Conservation (phyloP, 1,140 invertebrate species). For the Drosophila nikananu region DNA sequence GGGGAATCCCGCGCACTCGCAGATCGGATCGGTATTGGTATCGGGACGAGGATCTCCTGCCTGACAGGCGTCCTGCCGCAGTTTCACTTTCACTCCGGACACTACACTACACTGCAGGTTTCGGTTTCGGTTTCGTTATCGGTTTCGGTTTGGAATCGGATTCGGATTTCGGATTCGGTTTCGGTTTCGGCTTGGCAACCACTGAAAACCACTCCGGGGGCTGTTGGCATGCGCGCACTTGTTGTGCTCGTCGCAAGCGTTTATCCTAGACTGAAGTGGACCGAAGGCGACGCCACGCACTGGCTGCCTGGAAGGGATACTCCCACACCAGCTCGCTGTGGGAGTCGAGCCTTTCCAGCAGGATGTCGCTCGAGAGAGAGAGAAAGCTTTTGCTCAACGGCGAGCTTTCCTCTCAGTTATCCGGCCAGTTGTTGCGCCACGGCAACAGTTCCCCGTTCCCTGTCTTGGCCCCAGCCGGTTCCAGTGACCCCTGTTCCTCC, state of each 20-base stretch:
- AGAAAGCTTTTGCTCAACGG: slow-evolving; percentile 60
- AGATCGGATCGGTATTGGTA: slow-evolving; percentile 4
- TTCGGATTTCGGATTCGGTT: slow-evolving; percentile 2
- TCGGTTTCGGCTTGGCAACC: slow-evolving; percentile 23
- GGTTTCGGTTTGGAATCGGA: slow-evolving; percentile 4
- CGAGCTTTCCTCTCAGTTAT: slow-evolving; percentile 70
- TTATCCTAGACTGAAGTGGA: slow-evolving; percentile 84
- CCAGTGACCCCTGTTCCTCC: slow-evolving; percentile 12
- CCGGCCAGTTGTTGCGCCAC: slow-evolving; percentile 75
- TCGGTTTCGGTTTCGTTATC: neutral
- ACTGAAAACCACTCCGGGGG: slow-evolving; percentile 43
- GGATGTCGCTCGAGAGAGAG: slow-evolving; percentile 32
- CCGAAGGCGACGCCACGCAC: slow-evolving; percentile 46
- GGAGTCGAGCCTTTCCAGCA: slow-evolving; percentile 59
- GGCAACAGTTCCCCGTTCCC: slow-evolving; percentile 67
- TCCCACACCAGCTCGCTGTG: slow-evolving; percentile 55
- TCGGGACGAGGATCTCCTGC: slow-evolving; percentile 3
- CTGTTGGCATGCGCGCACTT: slow-evolving; percentile 81
- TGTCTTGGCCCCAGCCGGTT: slow-evolving; percentile 27
- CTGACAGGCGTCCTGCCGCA: slow-evolving; percentile 45
- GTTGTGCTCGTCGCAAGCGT: slow-evolving; percentile 85
- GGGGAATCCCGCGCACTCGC: slow-evolving; percentile 41
- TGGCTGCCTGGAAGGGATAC: slow-evolving; percentile 62
- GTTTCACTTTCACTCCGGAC: slow-evolving; percentile 40
- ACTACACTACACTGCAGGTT: slow-evolving; percentile 55